A percentile compares a stretch with the other conserved stretches of the same genome.
Evolutionary conservation across 1,140 invertebrate species (phyloP).

Genomic region (Hycleus cichorii): DNA sequence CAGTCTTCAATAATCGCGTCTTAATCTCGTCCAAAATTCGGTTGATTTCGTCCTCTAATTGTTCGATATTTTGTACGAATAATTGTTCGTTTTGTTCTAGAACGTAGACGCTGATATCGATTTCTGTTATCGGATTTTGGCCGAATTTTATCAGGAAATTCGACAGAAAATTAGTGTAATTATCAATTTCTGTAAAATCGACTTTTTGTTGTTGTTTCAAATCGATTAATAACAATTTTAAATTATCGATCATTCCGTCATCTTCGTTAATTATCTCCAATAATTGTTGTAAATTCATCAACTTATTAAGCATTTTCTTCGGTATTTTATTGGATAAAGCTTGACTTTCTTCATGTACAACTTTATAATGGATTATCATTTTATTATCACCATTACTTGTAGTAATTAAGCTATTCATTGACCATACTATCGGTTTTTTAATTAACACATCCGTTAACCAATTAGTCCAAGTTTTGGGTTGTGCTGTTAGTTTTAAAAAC

Average conservation of each 20-base stretch:
- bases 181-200: slow-evolving; percentile 14
- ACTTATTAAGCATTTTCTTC: slow-evolving; percentile 28
- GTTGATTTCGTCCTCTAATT: slow-evolving; percentile 37
- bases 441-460: slow-evolving; percentile 39
- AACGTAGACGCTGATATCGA: slow-evolving; percentile 36
- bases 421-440: slow-evolving; percentile 39
- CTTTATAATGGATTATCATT: no score
- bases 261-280: slow-evolving; percentile 18
- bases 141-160: slow-evolving; percentile 33
- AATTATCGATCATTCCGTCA: slow-evolving; percentile 16
- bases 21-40: slow-evolving; percentile 36
- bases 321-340: slow-evolving; percentile 24
- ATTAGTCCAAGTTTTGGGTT: slow-evolving; percentile 33
- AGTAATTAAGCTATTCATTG: slow-evolving; percentile 30
- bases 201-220: slow-evolving; percentile 26
- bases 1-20: slow-evolving; percentile 32
- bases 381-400: slow-evolving; percentile 12
- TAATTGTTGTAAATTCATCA: slow-evolving; percentile 29
- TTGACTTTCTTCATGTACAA: slow-evolving; percentile 21
- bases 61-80: slow-evolving; percentile 36
- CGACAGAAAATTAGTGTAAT: slow-evolving; percentile 17
- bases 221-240: slow-evolving; percentile 31
- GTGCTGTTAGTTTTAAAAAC: slow-evolving; percentile 27
- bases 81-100: slow-evolving; percentile 39
- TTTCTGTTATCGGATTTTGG: slow-evolving; percentile 29